These are phyloP conservation scores for Archaeoteleia sp. DNA, from an alignment of 2,888 invertebrate genomes.

Conservation along the genomic window DNA sequence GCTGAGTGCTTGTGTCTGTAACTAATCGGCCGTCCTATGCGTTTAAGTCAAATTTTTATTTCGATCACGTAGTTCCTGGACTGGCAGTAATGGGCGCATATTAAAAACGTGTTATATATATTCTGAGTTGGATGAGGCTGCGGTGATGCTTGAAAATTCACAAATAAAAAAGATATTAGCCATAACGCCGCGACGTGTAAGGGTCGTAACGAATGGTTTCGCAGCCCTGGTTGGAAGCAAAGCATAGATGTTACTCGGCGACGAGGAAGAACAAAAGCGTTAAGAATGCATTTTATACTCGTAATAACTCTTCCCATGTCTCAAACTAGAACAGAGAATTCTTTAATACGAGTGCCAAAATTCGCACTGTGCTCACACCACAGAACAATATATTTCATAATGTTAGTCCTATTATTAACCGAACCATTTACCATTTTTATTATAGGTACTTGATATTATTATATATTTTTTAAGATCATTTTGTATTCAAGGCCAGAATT, in stretches of 20 bases:
- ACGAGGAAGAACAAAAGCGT: constrained; percentile 44
- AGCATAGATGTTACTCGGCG: constrained; percentile 32
- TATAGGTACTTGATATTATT: too few relatives aligned
- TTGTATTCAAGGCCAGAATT: too few relatives aligned
- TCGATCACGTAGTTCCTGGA: constrained; percentile 45
- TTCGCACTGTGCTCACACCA: constrained; percentile 5
- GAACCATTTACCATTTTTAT: too few relatives aligned
- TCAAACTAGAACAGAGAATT: constrained; percentile 26
- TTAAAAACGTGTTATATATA: constrained; percentile 47
- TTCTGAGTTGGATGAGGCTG: constrained; percentile 24
- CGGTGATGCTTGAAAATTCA: constrained; percentile 29
- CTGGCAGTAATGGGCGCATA: constrained; percentile 47
- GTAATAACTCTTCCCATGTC: constrained; percentile 23
- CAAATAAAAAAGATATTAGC: constrained; percentile 51
- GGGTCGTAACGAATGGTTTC: constrained; percentile 49
- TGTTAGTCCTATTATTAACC: background rate
- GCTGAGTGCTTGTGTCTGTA: too few relatives aligned
- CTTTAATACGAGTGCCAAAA: constrained; percentile 32
- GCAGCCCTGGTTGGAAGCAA: constrained; percentile 22
- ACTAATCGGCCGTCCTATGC: constrained; percentile 22
- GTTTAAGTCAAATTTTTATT: constrained; percentile 36
- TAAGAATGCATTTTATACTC: constrained; percentile 46
- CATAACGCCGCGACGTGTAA: constrained; percentile 44
- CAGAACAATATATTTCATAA: background rate
- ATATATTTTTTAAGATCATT: too few relatives aligned